phyloP scores from a whole-genome alignment of 2,797 vertebrate genomes.

The Lagorchestes hirsutus region DNA sequence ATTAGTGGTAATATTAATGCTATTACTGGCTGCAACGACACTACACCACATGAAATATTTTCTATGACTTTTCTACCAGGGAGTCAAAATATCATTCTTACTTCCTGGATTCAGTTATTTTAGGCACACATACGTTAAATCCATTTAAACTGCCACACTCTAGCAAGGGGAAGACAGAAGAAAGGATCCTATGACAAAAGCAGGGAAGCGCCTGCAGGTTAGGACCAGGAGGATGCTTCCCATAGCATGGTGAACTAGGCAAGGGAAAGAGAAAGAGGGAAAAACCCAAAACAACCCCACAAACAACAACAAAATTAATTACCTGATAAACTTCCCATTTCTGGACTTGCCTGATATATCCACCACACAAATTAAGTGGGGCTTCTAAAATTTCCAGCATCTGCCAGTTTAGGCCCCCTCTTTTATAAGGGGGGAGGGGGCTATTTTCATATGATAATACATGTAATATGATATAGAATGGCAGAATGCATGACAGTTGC shows the following conservation, averaged over 20 bases:
- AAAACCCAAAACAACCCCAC: constrained; percentile 50
- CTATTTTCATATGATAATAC: constrained; percentile 89
- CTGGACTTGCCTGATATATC: constrained; percentile 81
- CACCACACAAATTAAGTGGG: constrained; percentile 84
- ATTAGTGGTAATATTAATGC: constrained; percentile 25
- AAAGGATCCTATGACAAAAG: constrained; percentile 73
- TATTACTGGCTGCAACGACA: constrained; percentile 63
- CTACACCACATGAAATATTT: constrained; percentile 50
- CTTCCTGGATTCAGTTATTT: constrained; percentile 82
- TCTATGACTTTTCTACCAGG: constrained; percentile 78
- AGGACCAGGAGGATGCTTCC: constrained; percentile 76
- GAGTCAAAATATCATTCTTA: constrained; percentile 83
- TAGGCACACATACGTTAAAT: constrained; percentile 86
- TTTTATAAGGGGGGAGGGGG: constrained; percentile 86
- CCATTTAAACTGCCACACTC: constrained; percentile 83
- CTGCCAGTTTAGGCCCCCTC: constrained; percentile 86
- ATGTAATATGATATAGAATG: constrained; percentile 91
- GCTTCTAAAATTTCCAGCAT: constrained; percentile 87
- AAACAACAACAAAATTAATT: constrained; percentile 83
- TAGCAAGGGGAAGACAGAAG: constrained; percentile 80
- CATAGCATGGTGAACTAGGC: constrained; percentile 79
- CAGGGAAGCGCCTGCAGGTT: constrained; percentile 80
- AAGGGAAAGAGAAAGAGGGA: constrained; percentile 55
- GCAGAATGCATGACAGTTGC: constrained; percentile 91
- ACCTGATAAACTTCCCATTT: constrained; percentile 87